Conservation (phyloP, 2,888 invertebrate genomes). For the Phrixothrix hirtus region DNA sequence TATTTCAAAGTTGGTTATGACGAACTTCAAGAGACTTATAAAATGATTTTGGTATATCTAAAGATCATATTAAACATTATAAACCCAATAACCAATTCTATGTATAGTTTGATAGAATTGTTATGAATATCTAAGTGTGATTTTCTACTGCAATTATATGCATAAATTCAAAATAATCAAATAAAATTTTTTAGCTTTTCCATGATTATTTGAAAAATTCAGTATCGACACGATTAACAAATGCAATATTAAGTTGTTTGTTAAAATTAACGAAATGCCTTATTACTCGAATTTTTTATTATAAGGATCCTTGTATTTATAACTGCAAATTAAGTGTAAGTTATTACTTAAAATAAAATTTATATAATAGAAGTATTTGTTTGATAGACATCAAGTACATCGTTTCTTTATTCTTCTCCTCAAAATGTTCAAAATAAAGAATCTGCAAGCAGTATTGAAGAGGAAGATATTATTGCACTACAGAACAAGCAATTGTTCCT, state of each 20-base stretch:
- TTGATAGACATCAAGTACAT: no score
- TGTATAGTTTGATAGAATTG: no score
- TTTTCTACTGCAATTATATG: neutral
- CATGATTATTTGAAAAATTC: slow-evolving; percentile 44
- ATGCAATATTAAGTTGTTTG: slow-evolving; percentile 55
- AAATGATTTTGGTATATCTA: no score
- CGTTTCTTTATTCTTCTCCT: no score
- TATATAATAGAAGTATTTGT: no score
- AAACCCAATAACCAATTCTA: no score
- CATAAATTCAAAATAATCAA: neutral
- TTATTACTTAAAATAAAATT: neutral
- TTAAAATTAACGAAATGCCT: slow-evolving; percentile 56
- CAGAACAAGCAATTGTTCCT: slow-evolving; percentile 57
- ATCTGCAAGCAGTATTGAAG: slow-evolving; percentile 22
- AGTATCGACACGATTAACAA: slow-evolving; percentile 49
- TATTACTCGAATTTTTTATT: slow-evolving; percentile 56
- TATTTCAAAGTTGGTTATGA: no score
- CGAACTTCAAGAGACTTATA: no score
- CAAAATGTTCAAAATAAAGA: no score
- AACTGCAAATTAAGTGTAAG: slow-evolving; percentile 54
- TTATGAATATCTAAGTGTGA: no score
- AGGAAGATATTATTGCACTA: slow-evolving; percentile 49
- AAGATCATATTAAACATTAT: no score
- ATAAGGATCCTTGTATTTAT: slow-evolving; percentile 57
- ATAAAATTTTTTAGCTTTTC: slow-evolving; percentile 46